Evolutionary conservation across 2,113 vertebrate species (phyloP).

Genomic region (Euleptes europaea): DNA sequence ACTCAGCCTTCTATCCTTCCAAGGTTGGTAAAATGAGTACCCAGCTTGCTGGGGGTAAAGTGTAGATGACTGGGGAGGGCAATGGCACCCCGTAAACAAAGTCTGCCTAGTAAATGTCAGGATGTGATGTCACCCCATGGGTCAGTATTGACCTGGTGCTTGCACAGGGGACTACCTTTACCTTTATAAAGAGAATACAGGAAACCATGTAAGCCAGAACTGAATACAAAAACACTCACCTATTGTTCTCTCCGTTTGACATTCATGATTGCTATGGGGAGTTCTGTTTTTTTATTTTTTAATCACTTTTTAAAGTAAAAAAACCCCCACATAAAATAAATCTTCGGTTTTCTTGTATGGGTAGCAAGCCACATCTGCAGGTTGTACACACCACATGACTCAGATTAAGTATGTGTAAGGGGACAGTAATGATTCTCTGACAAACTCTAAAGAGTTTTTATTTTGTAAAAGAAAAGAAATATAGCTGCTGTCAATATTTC

Average conservation of each 20-base stretch:
- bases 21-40: too few species aligned
- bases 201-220: not conserved
- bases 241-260: not conserved
- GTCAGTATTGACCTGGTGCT: too few species aligned
- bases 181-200: not conserved
- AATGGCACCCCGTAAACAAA: too few species aligned
- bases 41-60: too few species aligned
- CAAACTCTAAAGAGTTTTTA: not conserved
- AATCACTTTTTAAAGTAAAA: not conserved
- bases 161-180: too few species aligned
- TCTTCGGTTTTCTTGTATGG: not conserved
- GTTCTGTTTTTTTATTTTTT: not conserved
- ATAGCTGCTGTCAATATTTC: conserved; percentile 20
- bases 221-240: not conserved
- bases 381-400: not conserved
- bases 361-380: not conserved
- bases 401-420: conserved; percentile 7
- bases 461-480: conserved; percentile 38
- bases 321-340: not conserved
- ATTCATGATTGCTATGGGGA: not conserved
- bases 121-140: too few species aligned
- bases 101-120: too few species aligned
- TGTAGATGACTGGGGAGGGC: too few species aligned
- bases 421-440: conserved; percentile 26
- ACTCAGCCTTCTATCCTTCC: too few species aligned